Percentiles rank a stretch among this genome's conserved stretches.
Evolutionary conservation across 2,113 vertebrate genomes (phyloP).

Genomic region (Coreoperca whiteheadi): DNA sequence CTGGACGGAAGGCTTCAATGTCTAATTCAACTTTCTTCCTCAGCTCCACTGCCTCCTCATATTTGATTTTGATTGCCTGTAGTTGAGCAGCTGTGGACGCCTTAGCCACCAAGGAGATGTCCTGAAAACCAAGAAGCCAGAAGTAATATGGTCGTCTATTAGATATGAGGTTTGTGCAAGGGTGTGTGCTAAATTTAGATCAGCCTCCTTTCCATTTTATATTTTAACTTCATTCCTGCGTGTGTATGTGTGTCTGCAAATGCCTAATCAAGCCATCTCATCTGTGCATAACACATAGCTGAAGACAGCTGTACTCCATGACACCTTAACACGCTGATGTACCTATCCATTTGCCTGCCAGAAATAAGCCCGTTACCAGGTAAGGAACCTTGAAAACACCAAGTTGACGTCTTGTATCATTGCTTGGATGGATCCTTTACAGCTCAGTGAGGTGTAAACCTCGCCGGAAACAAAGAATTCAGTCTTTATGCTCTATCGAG

Average conservation of each 20-base stretch:
- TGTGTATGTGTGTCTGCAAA: constrained; percentile 16
- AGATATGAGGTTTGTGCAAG: constrained; percentile 51
- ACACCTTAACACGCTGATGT: constrained; percentile 60
- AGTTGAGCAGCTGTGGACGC: constrained; percentile 79
- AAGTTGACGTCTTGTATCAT: constrained; percentile 73
- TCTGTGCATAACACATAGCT: constrained; percentile 57
- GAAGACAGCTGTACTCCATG: constrained; percentile 64
- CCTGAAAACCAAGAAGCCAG: constrained; percentile 76
- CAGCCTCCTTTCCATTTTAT: constrained; percentile 44
- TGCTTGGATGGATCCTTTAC: constrained; percentile 48
- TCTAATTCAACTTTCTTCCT: constrained; percentile 84
- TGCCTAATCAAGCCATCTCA: constrained; percentile 58
- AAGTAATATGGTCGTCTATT: constrained; percentile 42
- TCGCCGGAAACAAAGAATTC: constrained; percentile 50
- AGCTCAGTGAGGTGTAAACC: constrained; percentile 64
- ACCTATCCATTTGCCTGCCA: constrained; percentile 67
- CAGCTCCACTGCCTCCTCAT: constrained; percentile 83
- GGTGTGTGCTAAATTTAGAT: constrained; percentile 55
- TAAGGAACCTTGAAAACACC: constrained; percentile 78
- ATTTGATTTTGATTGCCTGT: constrained; percentile 80
- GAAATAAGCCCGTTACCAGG: constrained; percentile 73
- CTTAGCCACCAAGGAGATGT: constrained; percentile 81
- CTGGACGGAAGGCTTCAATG: constrained; percentile 84
- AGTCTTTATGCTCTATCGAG: constrained; percentile 24
- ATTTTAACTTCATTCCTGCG: constrained; percentile 1